A percentile compares a stretch with the other conserved stretches of the same genome.
phyloP scores from a whole-genome alignment of 2,888 invertebrate species.

The Gari tellinella region DNA sequence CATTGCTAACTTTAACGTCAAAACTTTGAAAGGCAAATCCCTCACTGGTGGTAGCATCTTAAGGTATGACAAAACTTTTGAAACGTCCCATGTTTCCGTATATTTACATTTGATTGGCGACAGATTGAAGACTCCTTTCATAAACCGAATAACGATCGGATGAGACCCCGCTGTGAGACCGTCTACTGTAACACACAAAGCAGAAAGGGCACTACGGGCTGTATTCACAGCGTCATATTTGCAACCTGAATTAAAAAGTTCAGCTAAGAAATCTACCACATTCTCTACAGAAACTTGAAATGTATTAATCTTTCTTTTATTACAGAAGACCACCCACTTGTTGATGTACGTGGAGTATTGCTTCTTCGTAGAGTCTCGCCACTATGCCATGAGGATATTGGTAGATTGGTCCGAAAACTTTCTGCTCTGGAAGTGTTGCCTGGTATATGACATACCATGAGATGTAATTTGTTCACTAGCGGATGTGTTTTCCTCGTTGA shows the following conservation, averaged over 20 bases:
- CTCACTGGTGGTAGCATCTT: slow-evolving; percentile 14
- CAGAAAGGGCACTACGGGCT: slow-evolving; percentile 27
- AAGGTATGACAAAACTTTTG: slow-evolving; percentile 12
- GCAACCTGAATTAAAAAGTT: slow-evolving; percentile 20
- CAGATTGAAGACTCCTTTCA: slow-evolving; percentile 17
- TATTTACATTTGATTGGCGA: slow-evolving; percentile 21
- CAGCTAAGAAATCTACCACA: slow-evolving; percentile 17
- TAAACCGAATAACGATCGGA: slow-evolving; percentile 18
- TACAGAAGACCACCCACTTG: slow-evolving; percentile 25
- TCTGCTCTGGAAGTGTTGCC: slow-evolving; percentile 13
- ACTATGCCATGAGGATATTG: slow-evolving; percentile 38
- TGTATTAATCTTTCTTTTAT: slow-evolving; percentile 13
- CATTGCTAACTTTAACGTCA: slow-evolving; percentile 18
- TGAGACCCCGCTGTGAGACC: slow-evolving; percentile 14
- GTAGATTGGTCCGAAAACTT: slow-evolving; percentile 19
- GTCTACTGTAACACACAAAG: slow-evolving; percentile 7
- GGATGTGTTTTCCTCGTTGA: slow-evolving; percentile 6
- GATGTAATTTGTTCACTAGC: slow-evolving; percentile 21
- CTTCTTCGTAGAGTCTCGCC: slow-evolving; percentile 28
- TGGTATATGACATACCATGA: slow-evolving; percentile 26
- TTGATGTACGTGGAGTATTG: slow-evolving; percentile 26
- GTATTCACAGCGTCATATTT: slow-evolving; percentile 30
- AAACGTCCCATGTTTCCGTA: slow-evolving; percentile 18
- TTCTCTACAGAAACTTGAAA: slow-evolving; percentile 13
- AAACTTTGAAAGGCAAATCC: slow-evolving; percentile 10